These are phyloP conservation scores for Triplophysa rosa DNA, from an alignment of 2,113 vertebrate species.

Conservation along the genomic window DNA sequence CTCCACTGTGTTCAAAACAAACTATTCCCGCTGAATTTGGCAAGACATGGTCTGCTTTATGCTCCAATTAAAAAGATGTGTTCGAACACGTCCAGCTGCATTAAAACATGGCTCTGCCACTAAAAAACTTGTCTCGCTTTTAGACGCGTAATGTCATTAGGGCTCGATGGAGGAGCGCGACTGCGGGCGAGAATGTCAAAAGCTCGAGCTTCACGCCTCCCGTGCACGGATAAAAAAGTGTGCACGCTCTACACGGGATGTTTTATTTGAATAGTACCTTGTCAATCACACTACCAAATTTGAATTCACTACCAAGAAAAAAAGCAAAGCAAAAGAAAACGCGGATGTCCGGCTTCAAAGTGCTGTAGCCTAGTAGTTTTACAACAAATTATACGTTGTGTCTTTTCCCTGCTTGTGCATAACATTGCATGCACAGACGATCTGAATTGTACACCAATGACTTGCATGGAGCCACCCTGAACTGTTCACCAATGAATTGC, in stretches of 20 bases:
- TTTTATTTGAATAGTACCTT: constrained; percentile 77
- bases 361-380: constrained; percentile 46
- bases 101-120: constrained; percentile 67
- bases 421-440: not conserved
- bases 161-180: constrained; percentile 72
- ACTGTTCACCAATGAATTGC: constrained; percentile 2
- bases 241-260: constrained; percentile 66
- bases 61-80: constrained; percentile 57
- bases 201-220: constrained; percentile 82
- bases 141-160: constrained; percentile 76
- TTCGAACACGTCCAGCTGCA: constrained; percentile 58
- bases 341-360: constrained; percentile 66
- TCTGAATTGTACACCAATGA: not conserved
- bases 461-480: not conserved
- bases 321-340: constrained; percentile 50
- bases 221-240: constrained; percentile 67
- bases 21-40: constrained; percentile 61
- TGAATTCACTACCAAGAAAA: constrained; percentile 61
- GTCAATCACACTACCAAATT: constrained; percentile 75
- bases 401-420: constrained; percentile 11
- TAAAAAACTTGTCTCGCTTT: constrained; percentile 26
- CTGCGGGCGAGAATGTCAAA: constrained; percentile 77
- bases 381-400: constrained; percentile 48
- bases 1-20: constrained; percentile 51
- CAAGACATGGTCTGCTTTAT: constrained; percentile 50